Base-by-base conservation (phyloP, 2,888 invertebrate species). In the Ypsolopha scabrella region DNA sequence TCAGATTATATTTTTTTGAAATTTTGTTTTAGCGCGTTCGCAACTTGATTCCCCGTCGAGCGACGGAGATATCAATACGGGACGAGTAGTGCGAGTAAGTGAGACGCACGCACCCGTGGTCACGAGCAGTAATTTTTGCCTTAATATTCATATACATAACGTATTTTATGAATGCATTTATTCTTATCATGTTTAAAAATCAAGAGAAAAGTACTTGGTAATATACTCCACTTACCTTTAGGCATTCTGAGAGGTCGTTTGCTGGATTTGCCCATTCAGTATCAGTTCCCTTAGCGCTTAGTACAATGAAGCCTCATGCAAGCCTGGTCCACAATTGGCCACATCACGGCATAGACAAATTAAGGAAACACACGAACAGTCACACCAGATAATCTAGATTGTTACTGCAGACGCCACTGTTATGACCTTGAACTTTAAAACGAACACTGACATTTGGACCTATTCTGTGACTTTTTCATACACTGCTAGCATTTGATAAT, bases 181-280 rank as follows among this genome's bases (percentile, higher is more conserved):
- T 24, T 24, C 24, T 24, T 2, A 24, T 24, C 24, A 24, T 24
- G 24, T 24, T 24, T 24, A 4, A 24, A 24, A 24, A 24, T 24
- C 24, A 24, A 24, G 24, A 24, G 24, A 24, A 3, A 24, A 24
- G 24, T 3, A 24, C 24, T 4, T 38, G 2, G 13, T 43, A 43
- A 13, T 8, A 13, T 41, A 43, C 43, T 14, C 43, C 24, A 43
- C 80, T 80, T 73, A 80, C 81, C 78, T 68, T 71, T 79, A 57
- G 79, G 80, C 78, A 77, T 77, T 62, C 67, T 75, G 60, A 57
- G 53, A 7, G 45, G 24, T 10, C 10, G 9, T n/a, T 45, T 45
- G 33, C 13, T n/a, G 6, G n/a, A n/a, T 45, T 24, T 34, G 45
- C 34, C 33, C 45, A 45, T 45, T 24, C 24, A 45, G 34, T 7